Conservation (phyloP, 2,888 invertebrate genomes). For the Drosophila rubida region DNA sequence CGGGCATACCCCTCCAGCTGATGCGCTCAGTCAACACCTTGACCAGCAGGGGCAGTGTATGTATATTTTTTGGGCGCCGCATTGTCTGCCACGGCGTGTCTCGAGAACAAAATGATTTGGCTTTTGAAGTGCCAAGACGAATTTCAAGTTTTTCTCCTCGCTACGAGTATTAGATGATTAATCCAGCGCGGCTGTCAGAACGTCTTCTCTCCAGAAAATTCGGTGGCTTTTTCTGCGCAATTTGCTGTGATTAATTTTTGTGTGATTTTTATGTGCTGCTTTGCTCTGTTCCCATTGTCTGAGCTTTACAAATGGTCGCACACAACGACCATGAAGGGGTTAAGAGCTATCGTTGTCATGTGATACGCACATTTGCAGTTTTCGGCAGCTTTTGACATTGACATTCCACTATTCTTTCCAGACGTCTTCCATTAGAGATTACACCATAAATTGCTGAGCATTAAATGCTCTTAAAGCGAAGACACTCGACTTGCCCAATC, state of each 20-base stretch:
- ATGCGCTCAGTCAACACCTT: slow-evolving; percentile 73
- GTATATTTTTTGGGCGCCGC: slow-evolving; percentile 21
- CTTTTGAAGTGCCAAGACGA: slow-evolving; percentile 75
- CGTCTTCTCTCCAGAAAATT: slow-evolving; percentile 29
- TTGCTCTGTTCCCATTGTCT: slow-evolving; percentile 34
- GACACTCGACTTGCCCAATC: slow-evolving; percentile 60
- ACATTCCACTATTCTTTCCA: slow-evolving; percentile 38
- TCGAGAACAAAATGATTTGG: slow-evolving; percentile 36
- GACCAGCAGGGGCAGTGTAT: slow-evolving; percentile 49
- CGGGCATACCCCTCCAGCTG: slow-evolving; percentile 39
- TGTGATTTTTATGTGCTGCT: slow-evolving; percentile 54
- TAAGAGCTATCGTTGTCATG: slow-evolving; percentile 33
- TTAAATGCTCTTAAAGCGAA: slow-evolving; percentile 67
- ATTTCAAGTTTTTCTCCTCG: slow-evolving; percentile 71
- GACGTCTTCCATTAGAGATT: slow-evolving; percentile 35
- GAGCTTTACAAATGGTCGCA: slow-evolving; percentile 60
- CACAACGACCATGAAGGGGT: slow-evolving; percentile 37
- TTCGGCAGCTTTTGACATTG: slow-evolving; percentile 55
- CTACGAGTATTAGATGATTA: slow-evolving; percentile 76
- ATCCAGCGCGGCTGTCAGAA: slow-evolving; percentile 65
- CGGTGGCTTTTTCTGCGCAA: slow-evolving; percentile 76
- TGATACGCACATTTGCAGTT: background rate
- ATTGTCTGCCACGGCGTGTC: slow-evolving; percentile 35
- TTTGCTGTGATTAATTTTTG: slow-evolving; percentile 78
- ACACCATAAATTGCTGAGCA: slow-evolving; percentile 46